Evolutionary conservation across 2,888 invertebrate species (phyloP).

Genomic region (Hypomecis punctinalis): DNA sequence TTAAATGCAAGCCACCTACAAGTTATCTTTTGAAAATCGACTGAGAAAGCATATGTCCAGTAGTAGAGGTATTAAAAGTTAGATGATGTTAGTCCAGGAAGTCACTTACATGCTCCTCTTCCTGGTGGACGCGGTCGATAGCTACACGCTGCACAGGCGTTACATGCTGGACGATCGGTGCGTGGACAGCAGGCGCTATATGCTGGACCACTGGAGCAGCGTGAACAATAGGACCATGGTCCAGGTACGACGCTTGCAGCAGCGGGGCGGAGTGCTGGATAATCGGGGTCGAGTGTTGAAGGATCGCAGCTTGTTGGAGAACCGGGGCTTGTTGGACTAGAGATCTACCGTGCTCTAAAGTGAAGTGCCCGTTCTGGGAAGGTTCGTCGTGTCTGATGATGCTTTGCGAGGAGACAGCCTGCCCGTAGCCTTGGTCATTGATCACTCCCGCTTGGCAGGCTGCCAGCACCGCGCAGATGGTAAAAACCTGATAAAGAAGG

Average conservation of each 20-base stretch:
- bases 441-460: constrained; percentile 76
- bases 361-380: constrained; percentile 53
- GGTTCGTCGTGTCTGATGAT: constrained; percentile 74
- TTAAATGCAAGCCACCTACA: too few relatives aligned
- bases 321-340: constrained; percentile 46
- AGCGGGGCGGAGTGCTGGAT: constrained; percentile 40
- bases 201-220: constrained; percentile 55
- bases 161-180: constrained; percentile 51
- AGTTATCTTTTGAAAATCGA: too few relatives aligned
- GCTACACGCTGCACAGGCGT: constrained; percentile 52
- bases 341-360: constrained; percentile 50
- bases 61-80: too few relatives aligned
- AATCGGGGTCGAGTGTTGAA: constrained; percentile 36
- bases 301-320: constrained; percentile 38
- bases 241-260: constrained; percentile 47
- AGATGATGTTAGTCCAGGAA: not conserved
- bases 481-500: constrained; percentile 65
- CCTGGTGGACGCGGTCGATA: constrained; percentile 58
- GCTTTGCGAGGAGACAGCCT: constrained; percentile 77
- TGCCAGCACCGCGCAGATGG: constrained; percentile 74
- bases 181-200: constrained; percentile 48
- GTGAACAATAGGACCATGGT: constrained; percentile 52
- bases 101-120: constrained; percentile 63
- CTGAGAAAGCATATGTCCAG: too few relatives aligned
- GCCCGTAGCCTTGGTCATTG: constrained; percentile 63